Conservation (phyloP, 2,888 invertebrate species). For the Empis stercorea region DNA sequence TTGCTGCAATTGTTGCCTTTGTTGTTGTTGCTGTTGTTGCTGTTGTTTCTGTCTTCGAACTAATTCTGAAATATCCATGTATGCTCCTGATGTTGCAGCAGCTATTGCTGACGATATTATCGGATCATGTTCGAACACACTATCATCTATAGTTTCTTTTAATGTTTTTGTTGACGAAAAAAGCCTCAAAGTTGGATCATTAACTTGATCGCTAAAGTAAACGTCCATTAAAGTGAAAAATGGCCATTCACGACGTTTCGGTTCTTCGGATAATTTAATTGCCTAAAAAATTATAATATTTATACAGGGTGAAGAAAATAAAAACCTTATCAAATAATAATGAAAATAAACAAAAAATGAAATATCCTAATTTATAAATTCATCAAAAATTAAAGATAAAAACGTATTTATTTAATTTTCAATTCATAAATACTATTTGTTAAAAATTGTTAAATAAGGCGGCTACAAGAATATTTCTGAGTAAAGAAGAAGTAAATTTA, state of each 20-base stretch:
- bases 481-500: too few relatives aligned
- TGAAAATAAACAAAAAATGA: too few relatives aligned
- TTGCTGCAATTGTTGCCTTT: conserved; percentile 14
- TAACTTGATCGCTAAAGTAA: conserved; percentile 37
- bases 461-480: too few relatives aligned
- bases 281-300: conserved; percentile 19
- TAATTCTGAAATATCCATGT: conserved; percentile 35
- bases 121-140: conserved; percentile 37
- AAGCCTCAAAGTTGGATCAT: conserved; percentile 36
- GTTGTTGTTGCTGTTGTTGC: conserved; percentile 11
- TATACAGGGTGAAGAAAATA: too few relatives aligned
- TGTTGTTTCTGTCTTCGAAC: conserved; percentile 26
- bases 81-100: conserved; percentile 35
- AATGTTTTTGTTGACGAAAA: conserved; percentile 37
- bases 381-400: too few relatives aligned
- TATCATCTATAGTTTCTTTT: conserved; percentile 35
- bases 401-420: too few relatives aligned
- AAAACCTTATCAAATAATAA: too few relatives aligned
- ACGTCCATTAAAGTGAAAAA: conserved; percentile 37
- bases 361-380: too few relatives aligned
- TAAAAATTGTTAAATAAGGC: too few relatives aligned
- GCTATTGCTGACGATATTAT: conserved; percentile 35
- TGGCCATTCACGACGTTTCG: conserved; percentile 37
- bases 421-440: too few relatives aligned
- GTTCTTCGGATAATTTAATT: conserved; percentile 37